Evolutionary conservation across 2,888 invertebrate species (phyloP), one percentile per base, ranked within the genome.

Genomic region (Eupithecia abbreviata): DNA sequence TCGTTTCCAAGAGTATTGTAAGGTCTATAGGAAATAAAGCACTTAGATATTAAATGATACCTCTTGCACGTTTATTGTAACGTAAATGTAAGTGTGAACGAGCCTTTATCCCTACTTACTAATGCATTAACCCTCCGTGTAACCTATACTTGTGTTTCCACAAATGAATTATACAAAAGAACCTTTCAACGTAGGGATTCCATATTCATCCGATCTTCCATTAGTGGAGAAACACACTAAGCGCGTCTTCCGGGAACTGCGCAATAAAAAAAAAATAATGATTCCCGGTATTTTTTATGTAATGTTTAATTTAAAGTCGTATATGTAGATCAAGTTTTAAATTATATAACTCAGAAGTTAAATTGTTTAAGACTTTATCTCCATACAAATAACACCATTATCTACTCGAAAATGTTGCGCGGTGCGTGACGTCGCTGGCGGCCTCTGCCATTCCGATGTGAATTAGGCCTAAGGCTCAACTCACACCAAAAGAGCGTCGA

Each of bases 101-200:
- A 78, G 65, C 72, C 75, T 76, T 73, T 55, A 73, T 72, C 73
- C 78, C 80, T 80, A 71, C 85, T 85, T 85, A 84, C 84, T 87
- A 84, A 87, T 87, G 81, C 85, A 83, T 80, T 77, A 77, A 76
- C 79, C 76, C 75, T 71, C 71, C 66, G 18, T n/a, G 45, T 47
- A n/a, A 70, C 81, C 81, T 58, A 62, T 72, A 83, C 83, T 78
- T 82, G 80, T 73, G 83, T 79, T 80, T 78, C 86, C 87, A 72
- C 87, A 85, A 85, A 88, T 88, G 87, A 87, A 86, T 86, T 85
- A 87, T 85, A 87, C 85, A 86, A 85, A 83, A 81, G 83, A 84
- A 83, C 84, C 84, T 82, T 81, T 81, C 81, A 82, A 84, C 82
- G 82, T 77, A 80, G 80, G 79, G 80, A 85, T 86, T 87, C 85